These are phyloP conservation scores for Patella vulgata DNA, from an alignment of 1,140 invertebrate genomes.

Conservation along the genomic window DNA sequence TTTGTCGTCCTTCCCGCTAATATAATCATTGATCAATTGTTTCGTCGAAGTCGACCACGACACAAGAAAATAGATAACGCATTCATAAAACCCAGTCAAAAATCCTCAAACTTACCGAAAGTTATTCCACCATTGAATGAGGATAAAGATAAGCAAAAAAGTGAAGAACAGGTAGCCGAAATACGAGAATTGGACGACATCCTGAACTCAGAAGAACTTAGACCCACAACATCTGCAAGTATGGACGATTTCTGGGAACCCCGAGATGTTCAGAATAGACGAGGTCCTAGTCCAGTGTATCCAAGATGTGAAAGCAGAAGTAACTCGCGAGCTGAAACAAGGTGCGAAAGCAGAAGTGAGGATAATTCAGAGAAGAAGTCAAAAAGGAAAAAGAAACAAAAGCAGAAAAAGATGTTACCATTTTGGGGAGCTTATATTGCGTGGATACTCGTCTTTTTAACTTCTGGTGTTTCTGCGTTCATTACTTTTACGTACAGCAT, in stretches of 20 bases:
- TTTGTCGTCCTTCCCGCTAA: slow-evolving; percentile 58
- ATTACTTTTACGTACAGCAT: slow-evolving; percentile 57
- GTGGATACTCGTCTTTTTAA: slow-evolving; percentile 43
- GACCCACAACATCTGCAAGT: no score
- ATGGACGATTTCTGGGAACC: no score
- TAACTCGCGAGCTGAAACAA: neutral
- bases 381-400: slow-evolving; percentile 16
- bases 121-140: no score
- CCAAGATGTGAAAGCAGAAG: neutral
- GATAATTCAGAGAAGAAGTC: slow-evolving; percentile 3
- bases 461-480: slow-evolving; percentile 38
- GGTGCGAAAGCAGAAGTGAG: slow-evolving; percentile 12
- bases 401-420: slow-evolving; percentile 33
- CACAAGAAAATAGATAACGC: slow-evolving; percentile 34
- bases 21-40: slow-evolving; percentile 55
- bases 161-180: no score
- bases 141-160: no score
- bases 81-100: slow-evolving; percentile 15
- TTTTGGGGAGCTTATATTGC: slow-evolving; percentile 45
- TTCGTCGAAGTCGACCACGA: slow-evolving; percentile 44
- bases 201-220: no score
- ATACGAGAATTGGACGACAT: no score
- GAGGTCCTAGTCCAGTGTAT: neutral
- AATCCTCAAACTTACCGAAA: no score
- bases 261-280: no score